Percentiles rank a stretch among this genome's conserved stretches.
phyloP scores from a whole-genome alignment of 2,797 vertebrate genomes.

The Sebastes itinus region DNA sequence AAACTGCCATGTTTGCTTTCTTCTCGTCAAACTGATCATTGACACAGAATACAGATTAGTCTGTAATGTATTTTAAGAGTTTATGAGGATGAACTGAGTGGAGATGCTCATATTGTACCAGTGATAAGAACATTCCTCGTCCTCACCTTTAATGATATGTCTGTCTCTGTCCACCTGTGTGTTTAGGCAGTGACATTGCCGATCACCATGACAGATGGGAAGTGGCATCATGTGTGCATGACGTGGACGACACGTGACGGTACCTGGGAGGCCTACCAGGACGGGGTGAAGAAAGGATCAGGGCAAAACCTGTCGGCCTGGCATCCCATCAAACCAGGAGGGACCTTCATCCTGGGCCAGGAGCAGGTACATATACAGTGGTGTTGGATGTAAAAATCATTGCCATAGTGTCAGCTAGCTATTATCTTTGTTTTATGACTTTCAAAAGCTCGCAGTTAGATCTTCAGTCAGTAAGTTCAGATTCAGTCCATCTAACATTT shows the following conservation, averaged over 20 bases:
- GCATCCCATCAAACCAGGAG: constrained; percentile 86
- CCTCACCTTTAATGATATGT: neutral
- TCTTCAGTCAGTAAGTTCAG: too few relatives aligned
- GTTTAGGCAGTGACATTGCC: constrained; percentile 82
- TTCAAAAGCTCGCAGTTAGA: neutral
- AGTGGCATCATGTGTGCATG: constrained; percentile 90
- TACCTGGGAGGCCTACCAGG: constrained; percentile 84
- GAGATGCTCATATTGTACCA: neutral
- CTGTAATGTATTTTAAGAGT: neutral
- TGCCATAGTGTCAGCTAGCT: neutral
- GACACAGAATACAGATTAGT: constrained; percentile 3
- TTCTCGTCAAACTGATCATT: constrained; percentile 17
- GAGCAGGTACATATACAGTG: constrained; percentile 82
- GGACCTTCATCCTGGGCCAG: constrained; percentile 87
- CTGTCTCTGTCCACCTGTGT: neutral
- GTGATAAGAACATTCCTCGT: neutral
- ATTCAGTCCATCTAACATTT: neutral
- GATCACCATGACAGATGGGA: constrained; percentile 79
- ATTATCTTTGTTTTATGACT: neutral
- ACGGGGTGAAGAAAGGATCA: constrained; percentile 79
- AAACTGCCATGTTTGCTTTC: constrained; percentile 36
- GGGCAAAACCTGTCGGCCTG: constrained; percentile 83
- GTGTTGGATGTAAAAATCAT: neutral
- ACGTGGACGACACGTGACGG: constrained; percentile 88
- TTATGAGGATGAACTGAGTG: neutral